Evolutionary conservation across 2,888 invertebrate genomes (phyloP).

Genomic region (Cephus runcator): DNA sequence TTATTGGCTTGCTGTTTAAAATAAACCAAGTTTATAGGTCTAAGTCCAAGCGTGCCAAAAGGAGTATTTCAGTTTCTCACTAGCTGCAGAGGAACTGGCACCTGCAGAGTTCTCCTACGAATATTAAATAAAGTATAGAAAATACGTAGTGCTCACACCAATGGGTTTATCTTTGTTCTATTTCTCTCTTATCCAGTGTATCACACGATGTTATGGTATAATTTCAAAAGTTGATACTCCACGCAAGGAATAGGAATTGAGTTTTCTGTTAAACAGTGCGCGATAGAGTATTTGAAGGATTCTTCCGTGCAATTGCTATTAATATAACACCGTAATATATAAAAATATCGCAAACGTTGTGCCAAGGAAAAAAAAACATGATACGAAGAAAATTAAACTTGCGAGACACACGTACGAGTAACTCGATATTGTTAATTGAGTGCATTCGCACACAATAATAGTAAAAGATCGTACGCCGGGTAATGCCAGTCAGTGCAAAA

Average conservation of each 20-base stretch:
- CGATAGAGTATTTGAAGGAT: not conserved
- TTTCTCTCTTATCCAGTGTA: not conserved
- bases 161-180: not conserved
- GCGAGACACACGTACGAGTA: constrained; percentile 10
- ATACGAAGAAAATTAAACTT: not conserved
- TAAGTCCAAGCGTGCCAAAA: constrained; percentile 28
- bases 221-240: not conserved
- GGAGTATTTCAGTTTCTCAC: constrained; percentile 33
- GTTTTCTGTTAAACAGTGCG: not conserved
- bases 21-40: constrained; percentile 29
- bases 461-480: constrained; percentile 25
- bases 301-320: not conserved
- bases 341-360: not conserved
- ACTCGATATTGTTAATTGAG: constrained; percentile 22
- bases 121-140: not conserved
- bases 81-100: constrained; percentile 11
- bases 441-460: constrained; percentile 26
- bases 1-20: constrained; percentile 39
- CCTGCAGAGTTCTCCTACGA: not conserved
- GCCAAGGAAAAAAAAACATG: not conserved
- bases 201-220: not conserved
- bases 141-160: not conserved
- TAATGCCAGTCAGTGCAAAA: constrained; percentile 30
- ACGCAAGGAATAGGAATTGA: not conserved
- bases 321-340: not conserved